Conservation (phyloP, 2,797 vertebrate genomes). For the Cottoperca gobio region DNA sequence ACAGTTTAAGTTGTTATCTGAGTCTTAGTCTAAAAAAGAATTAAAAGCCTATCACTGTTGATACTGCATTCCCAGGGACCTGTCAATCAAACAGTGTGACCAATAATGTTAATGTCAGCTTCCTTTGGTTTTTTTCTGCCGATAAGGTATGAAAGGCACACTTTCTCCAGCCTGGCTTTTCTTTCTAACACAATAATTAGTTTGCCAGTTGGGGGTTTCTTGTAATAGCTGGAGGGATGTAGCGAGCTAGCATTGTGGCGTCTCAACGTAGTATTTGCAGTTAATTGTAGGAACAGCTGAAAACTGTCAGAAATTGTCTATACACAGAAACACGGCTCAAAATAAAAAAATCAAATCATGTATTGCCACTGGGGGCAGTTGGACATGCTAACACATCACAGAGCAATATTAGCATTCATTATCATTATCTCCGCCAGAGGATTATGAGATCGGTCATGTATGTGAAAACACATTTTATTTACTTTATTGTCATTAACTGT, state of each 20-base stretch:
- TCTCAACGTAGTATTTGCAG: neutral
- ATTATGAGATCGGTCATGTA: too few relatives aligned
- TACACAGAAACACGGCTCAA: neutral
- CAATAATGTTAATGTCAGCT: neutral
- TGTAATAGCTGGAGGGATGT: neutral
- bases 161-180: neutral
- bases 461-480: too few relatives aligned
- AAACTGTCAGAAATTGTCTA: neutral
- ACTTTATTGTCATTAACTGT: too few relatives aligned
- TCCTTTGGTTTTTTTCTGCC: neutral
- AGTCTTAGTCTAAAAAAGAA: too few relatives aligned
- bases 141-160: neutral
- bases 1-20: slow-evolving; percentile 10
- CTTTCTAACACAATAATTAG: neutral
- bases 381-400: neutral
- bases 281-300: neutral
- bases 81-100: neutral
- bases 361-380: neutral
- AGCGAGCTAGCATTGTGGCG: neutral
- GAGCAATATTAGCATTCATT: neutral
- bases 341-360: neutral
- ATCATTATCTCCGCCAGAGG: too few relatives aligned
- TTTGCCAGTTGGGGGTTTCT: neutral
- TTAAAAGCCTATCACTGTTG: neutral
- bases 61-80: neutral